Evolutionary conservation across 2,888 invertebrate genomes (phyloP), one percentile per base, ranked within the genome.

Genomic region (Hedychridium roseum): DNA sequence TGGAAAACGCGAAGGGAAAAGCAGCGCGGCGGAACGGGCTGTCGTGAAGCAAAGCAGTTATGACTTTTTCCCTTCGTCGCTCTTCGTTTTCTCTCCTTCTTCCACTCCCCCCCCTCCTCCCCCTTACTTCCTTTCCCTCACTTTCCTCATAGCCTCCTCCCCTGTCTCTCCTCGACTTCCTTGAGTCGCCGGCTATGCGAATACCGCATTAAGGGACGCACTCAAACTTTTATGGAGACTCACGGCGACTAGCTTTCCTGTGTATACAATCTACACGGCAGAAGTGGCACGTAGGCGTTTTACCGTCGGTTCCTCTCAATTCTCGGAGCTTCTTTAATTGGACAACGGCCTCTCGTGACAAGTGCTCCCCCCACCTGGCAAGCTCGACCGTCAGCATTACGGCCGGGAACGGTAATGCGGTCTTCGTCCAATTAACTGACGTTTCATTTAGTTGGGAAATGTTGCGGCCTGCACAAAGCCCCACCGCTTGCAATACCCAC

Each of bases 41-140:
- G 49, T 46, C 50, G 49, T 49, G 65, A 61, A 57, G 48, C 63
- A 57, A 60, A 56, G 61, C 59, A 56, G 59, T 63, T 66, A 63
- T 57, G 63, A 66, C 59, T 59, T 57, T 53, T 57, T 54, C 41
- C 48, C n/a, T n/a, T n/a, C n/a, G n/a, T n/a, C n/a, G n/a, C n/a
- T n/a, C n/a, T n/a, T n/a, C n/a, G n/a, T n/a, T n/a, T n/a, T n/a
- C n/a, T n/a, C n/a, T n/a, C n/a, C n/a, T n/a, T 31, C 41, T 17
- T 32, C 40, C 28, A 9, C 47, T 18, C n/a, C n/a, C 46, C 27
- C n/a, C n/a, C n/a, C n/a, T n/a, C n/a, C n/a, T n/a, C n/a, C 7
- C 23, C 31, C 20, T 23, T 6, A 12, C 26, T 20, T 11, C 15
- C 26, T 28, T 32, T n/a, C n/a, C n/a, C n/a, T n/a, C n/a, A n/a